Conservation (phyloP, 2,888 invertebrate genomes). For the Alcis repandata region DNA sequence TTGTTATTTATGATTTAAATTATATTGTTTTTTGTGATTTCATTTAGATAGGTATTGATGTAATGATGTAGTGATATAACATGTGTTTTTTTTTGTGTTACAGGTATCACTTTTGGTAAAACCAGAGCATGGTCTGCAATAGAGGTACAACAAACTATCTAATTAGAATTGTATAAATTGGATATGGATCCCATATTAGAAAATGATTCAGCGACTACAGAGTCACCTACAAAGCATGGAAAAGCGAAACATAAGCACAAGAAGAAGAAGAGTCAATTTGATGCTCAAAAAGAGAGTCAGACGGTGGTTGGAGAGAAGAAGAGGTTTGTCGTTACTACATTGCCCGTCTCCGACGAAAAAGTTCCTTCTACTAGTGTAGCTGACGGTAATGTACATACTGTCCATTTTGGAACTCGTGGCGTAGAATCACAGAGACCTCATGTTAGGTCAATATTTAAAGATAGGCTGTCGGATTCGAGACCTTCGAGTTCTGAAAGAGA, state of each 20-base stretch:
- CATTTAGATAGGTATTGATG: background rate
- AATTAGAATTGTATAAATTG: constrained; percentile 54
- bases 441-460: constrained; percentile 80
- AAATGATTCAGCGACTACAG: constrained; percentile 80
- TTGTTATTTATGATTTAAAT: background rate
- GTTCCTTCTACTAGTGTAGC: constrained; percentile 68
- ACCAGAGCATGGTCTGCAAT: constrained; percentile 71
- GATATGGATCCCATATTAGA: constrained; percentile 84
- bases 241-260: constrained; percentile 79
- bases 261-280: constrained; percentile 72
- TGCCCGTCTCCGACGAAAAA: constrained; percentile 72
- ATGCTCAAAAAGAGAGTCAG: constrained; percentile 70
- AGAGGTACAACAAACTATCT: constrained; percentile 63
- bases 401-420: constrained; percentile 82
- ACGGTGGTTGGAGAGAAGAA: constrained; percentile 80
- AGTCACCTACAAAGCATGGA: constrained; percentile 74
- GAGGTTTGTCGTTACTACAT: constrained; percentile 79
- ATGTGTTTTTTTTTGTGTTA: constrained; percentile 54
- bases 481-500: constrained; percentile 80
- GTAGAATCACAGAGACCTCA: constrained; percentile 81
- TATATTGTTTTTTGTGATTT: background rate
- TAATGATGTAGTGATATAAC: background rate
- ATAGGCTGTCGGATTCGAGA: constrained; percentile 70
- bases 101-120: constrained; percentile 66
- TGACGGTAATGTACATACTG: constrained; percentile 79